Percentiles rank a stretch among this genome's conserved stretches.
Evolutionary conservation across 2,113 vertebrate species (phyloP).

Genomic region (Sphaerodactylus townsendi): DNA sequence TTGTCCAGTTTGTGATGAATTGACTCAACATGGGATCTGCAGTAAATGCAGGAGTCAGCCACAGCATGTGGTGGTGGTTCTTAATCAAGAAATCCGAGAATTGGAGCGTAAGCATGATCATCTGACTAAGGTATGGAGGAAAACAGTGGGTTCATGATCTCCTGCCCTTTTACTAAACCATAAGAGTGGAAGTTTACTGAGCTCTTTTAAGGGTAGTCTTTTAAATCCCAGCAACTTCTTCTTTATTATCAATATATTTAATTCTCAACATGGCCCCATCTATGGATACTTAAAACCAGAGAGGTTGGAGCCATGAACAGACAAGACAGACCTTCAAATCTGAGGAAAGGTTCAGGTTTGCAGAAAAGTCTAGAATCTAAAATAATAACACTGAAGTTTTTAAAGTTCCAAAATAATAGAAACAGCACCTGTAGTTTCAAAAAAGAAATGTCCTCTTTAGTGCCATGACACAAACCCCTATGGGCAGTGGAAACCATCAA

Average conservation of each 20-base stretch:
- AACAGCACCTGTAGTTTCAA: too few species aligned
- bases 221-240: not conserved
- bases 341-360: too few species aligned
- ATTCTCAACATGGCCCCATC: not conserved
- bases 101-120: slow-evolving; percentile 89
- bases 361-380: too few species aligned
- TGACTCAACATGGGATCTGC: slow-evolving; percentile 95
- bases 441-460: too few species aligned
- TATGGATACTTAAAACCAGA: too few species aligned
- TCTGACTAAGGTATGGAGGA: slow-evolving; percentile 85
- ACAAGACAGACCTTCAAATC: too few species aligned
- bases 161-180: not conserved
- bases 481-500: too few species aligned
- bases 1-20: slow-evolving; percentile 93
- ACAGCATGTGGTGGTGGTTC: slow-evolving; percentile 87
- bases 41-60: slow-evolving; percentile 87
- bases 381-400: too few species aligned
- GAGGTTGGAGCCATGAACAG: too few species aligned
- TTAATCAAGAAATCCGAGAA: slow-evolving; percentile 89
- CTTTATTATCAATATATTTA: too few species aligned
- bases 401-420: too few species aligned
- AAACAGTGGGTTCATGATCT: not conserved
- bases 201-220: not conserved
- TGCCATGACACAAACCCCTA: too few species aligned
- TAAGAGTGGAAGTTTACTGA: not conserved